Conservation (phyloP, 2,888 invertebrate genomes). For the Ctenicera cuprea region DNA sequence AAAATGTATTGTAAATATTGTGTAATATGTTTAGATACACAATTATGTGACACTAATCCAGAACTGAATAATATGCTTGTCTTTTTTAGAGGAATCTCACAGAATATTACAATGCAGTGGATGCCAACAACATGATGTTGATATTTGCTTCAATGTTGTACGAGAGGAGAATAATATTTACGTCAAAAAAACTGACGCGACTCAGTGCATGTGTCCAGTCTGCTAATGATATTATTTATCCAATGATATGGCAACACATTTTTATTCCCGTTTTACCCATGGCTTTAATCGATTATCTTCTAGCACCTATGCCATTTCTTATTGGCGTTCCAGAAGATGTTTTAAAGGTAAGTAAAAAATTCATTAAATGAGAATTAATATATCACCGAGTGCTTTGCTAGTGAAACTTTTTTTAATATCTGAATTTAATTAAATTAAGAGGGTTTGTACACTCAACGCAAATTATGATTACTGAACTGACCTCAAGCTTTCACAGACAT, state of each 20-base stretch:
- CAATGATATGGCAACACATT: constrained; percentile 99
- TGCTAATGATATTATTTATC: constrained; percentile 95
- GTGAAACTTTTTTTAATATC: no score
- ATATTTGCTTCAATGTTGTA: constrained; percentile 96
- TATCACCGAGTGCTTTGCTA: not conserved
- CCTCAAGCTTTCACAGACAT: no score
- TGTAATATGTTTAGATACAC: no score
- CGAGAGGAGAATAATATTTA: constrained; percentile 95
- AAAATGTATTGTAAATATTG: no score
- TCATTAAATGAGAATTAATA: not conserved
- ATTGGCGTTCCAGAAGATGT: constrained; percentile 95
- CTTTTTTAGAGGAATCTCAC: constrained; percentile 92
- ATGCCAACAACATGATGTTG: constrained; percentile 94
- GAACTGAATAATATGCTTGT: not conserved
- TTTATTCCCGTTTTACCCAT: constrained; percentile 96
- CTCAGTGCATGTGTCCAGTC: constrained; percentile 96
- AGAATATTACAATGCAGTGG: constrained; percentile 98
- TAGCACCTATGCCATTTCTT: constrained; percentile 98
- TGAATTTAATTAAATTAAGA: no score
- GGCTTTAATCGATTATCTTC: constrained; percentile 90
- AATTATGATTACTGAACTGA: no score
- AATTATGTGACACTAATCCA: no score
- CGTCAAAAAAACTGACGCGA: constrained; percentile 90
- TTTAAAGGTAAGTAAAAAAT: constrained; percentile 78
- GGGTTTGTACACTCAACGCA: no score